Evolutionary conservation across 1,140 invertebrate species (phyloP).

Genomic region (Atta colombica): DNA sequence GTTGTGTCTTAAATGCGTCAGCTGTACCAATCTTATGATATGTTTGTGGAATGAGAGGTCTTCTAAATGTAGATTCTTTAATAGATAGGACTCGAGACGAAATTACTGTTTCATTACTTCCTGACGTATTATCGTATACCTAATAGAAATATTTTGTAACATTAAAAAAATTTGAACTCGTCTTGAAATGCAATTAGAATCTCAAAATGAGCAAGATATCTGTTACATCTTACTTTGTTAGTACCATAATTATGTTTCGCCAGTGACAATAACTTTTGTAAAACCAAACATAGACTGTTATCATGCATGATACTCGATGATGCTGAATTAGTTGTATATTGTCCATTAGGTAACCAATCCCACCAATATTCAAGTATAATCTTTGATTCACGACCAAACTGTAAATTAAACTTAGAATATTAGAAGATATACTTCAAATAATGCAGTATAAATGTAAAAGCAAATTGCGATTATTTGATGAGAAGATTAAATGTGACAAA

Average conservation of each 20-base stretch:
- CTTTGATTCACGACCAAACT: slow-evolving; percentile 93
- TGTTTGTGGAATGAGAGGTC: slow-evolving; percentile 84
- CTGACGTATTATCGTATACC: slow-evolving; percentile 83
- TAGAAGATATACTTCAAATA: slow-evolving; percentile 47
- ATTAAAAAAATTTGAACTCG: background rate
- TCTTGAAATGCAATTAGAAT: background rate
- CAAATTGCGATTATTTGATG: background rate
- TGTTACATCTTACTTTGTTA: slow-evolving; percentile 79
- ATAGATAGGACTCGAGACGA: slow-evolving; percentile 82
- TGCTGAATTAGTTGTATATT: slow-evolving; percentile 67
- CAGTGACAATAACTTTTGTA: slow-evolving; percentile 89
- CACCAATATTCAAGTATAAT: slow-evolving; percentile 94
- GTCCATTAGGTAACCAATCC: slow-evolving; percentile 86
- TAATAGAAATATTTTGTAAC: slow-evolving; percentile 56
- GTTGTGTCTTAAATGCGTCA: slow-evolving; percentile 87
- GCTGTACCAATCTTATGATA: slow-evolving; percentile 84
- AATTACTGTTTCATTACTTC: slow-evolving; percentile 85
- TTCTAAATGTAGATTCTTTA: slow-evolving; percentile 84
- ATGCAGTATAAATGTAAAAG: slow-evolving; percentile 9
- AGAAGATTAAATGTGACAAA: too few relatives aligned
- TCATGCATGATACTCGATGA: slow-evolving; percentile 70
- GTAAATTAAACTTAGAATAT: slow-evolving; percentile 59
- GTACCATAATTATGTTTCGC: slow-evolving; percentile 87
- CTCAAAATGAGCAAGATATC: background rate
- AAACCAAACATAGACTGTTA: slow-evolving; percentile 80